Evolutionary conservation across 2,113 vertebrate genomes (phyloP).

Genomic region (Mugil cephalus): DNA sequence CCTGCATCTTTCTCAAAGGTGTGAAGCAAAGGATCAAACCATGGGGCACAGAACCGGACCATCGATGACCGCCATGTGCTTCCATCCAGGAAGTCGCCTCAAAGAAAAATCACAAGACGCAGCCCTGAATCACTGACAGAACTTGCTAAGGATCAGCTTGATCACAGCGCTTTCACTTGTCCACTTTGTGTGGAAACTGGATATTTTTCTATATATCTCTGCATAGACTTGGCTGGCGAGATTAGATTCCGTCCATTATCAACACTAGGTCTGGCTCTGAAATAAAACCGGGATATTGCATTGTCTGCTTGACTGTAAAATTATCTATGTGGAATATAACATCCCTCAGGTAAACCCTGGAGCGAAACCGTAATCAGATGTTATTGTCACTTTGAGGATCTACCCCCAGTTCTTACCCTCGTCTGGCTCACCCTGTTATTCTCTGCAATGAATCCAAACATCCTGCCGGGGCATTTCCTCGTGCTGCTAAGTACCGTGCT

Average conservation of each 20-base stretch:
- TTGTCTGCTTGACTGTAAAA: conserved; percentile 39
- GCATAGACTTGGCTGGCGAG: conserved; percentile 50
- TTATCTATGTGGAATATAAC: conserved; percentile 72
- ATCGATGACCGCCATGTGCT: conserved; percentile 62
- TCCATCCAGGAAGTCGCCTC: conserved; percentile 77
- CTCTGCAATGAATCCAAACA: conserved; percentile 85
- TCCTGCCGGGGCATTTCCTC: conserved; percentile 85
- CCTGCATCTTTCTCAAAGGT: conserved; percentile 43
- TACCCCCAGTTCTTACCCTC: conserved; percentile 38
- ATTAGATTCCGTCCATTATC: conserved; percentile 49
- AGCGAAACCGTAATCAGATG: conserved; percentile 64
- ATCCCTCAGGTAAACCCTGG: conserved; percentile 52
- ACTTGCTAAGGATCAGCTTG: conserved; percentile 33
- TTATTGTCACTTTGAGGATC: conserved; percentile 66
- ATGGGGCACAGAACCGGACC: conserved; percentile 66
- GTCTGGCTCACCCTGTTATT: conserved; percentile 62
- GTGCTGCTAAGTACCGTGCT: conserved; percentile 89
- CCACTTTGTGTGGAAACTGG: conserved; percentile 56
- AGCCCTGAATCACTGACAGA: conserved; percentile 68
- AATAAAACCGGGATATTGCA: conserved; percentile 52
- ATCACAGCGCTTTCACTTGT: conserved; percentile 20
- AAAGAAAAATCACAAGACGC: conserved; percentile 66
- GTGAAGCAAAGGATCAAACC: conserved; percentile 38
- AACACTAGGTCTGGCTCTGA: conserved; percentile 48
- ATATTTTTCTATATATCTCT: conserved; percentile 52